Base-by-base conservation (phyloP, 2,797 vertebrate species). In the Coregonus sp. region DNA sequence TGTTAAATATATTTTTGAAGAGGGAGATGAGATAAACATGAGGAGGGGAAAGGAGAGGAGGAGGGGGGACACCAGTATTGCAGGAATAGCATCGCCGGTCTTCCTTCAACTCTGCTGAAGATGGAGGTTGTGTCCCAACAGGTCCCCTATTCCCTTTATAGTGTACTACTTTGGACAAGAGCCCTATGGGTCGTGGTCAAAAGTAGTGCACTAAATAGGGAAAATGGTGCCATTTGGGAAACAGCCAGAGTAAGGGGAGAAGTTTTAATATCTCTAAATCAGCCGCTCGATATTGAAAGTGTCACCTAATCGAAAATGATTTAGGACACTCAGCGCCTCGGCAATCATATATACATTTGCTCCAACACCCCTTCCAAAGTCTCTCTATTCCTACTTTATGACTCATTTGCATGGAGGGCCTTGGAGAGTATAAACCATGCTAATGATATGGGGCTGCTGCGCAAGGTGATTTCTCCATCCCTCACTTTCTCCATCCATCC, bases 301-400 rank as follows among this genome's bases (percentile, higher is more conserved):
- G 94, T 94, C 93, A 94, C 90, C 91, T 95, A 95, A 95, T 94
- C 93, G 93, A 94, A 94, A 94, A 93, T 94, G 93, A 95, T 94
- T 94, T 93, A 94, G 89, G 89, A 89, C 84, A 82, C 75, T 75
- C 71, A 81, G 90, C 85, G 82, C 85, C 89, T 85, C 90, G 86
- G 92, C 90, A 92, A 91, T 92, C 91, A 84, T 86, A 86, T 92
- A 92, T 93, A 93, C 93, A 94, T 93, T 92, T 90, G 93, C 89
- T 94, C 87, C 92, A 93, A 92, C 93, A 91, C 87, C 82, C 65
- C 83, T 90, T 89, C 89, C 91, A 91, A 92, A 93, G 92, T 93
- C 92, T 92, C 89, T 93, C 91, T 90, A 92, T 93, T 92, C 89
- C 91, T 92, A 82, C 90, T 93, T 93, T 92, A 92, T 92, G 92